These are phyloP conservation scores for Ellobium chinense DNA, from an alignment of 2,888 invertebrate species.

Conservation along the genomic window DNA sequence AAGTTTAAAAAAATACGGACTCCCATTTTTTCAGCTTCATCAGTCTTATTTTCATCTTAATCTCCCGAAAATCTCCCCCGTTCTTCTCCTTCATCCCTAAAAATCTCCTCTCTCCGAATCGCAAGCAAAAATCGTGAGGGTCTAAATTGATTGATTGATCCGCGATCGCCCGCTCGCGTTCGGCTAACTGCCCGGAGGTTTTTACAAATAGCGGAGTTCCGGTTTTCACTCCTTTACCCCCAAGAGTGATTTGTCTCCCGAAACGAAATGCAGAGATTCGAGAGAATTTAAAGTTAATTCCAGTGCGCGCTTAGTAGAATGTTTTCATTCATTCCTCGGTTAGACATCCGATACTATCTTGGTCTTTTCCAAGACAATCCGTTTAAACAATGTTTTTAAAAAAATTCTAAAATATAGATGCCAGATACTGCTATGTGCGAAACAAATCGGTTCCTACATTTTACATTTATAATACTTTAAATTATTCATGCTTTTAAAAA, in stretches of 20 bases:
- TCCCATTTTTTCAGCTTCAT: constrained; percentile 19
- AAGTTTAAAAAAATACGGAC: too few species aligned
- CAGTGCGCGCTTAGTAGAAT: too few species aligned
- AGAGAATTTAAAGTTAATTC: neutral
- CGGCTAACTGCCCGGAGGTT: constrained; percentile 6
- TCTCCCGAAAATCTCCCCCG: constrained; percentile 15
- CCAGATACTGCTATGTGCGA: too few species aligned
- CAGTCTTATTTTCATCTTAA: constrained; percentile 16
- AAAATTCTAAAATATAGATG: too few species aligned
- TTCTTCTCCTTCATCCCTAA: neutral
- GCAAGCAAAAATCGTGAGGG: constrained; percentile 25
- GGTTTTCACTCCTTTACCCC: neutral
- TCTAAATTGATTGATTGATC: constrained; percentile 38
- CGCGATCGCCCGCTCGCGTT: constrained; percentile 25
- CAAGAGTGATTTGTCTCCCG: neutral
- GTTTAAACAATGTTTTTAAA: too few species aligned
- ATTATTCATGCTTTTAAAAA: too few species aligned
- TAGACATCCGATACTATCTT: too few species aligned
- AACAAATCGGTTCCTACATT: too few species aligned
- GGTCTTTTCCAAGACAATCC: too few species aligned
- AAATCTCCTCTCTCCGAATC: constrained; percentile 29
- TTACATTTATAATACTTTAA: too few species aligned
- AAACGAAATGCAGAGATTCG: neutral
- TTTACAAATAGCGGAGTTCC: constrained; percentile 27
- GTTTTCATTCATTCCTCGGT: too few species aligned